phyloP scores from a whole-genome alignment of 2,797 vertebrate genomes.

The Megaceryle alcyon region DNA sequence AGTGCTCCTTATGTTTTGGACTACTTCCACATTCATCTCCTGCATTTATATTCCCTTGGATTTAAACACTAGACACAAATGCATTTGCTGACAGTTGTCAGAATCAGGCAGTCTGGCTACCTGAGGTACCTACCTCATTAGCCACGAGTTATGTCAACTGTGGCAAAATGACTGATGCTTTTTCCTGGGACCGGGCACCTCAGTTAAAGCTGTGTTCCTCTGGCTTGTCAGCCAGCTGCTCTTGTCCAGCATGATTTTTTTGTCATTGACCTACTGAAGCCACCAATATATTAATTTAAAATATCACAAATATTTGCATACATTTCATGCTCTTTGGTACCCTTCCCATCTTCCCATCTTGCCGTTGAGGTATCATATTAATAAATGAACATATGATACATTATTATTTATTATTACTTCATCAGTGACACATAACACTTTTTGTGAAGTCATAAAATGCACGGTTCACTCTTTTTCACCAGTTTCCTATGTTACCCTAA shows the following conservation, averaged over 20 bases:
- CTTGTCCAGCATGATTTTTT: background rate
- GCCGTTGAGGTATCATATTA: background rate
- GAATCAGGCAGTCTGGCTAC: background rate
- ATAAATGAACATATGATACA: background rate
- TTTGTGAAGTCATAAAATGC: background rate
- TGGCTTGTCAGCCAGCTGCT: background rate
- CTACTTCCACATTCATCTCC: background rate
- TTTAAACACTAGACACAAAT: background rate
- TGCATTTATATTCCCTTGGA: conserved; percentile 1
- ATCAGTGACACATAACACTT: background rate
- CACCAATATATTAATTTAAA: background rate
- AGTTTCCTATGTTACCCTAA: background rate
- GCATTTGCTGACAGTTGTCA: background rate
- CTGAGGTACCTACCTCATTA: background rate
- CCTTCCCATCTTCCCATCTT: background rate
- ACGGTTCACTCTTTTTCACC: background rate
- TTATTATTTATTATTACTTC: background rate
- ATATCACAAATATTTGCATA: background rate
- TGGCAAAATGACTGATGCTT: background rate
- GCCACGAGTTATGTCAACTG: background rate
- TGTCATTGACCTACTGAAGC: background rate
- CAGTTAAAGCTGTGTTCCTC: background rate
- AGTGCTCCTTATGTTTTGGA: background rate
- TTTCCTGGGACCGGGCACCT: background rate
- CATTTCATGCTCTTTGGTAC: background rate